Evolutionary conservation across 2,113 vertebrate genomes (phyloP), one percentile per base, ranked within the genome.

Genomic region (Illadopsis cleaveri): DNA sequence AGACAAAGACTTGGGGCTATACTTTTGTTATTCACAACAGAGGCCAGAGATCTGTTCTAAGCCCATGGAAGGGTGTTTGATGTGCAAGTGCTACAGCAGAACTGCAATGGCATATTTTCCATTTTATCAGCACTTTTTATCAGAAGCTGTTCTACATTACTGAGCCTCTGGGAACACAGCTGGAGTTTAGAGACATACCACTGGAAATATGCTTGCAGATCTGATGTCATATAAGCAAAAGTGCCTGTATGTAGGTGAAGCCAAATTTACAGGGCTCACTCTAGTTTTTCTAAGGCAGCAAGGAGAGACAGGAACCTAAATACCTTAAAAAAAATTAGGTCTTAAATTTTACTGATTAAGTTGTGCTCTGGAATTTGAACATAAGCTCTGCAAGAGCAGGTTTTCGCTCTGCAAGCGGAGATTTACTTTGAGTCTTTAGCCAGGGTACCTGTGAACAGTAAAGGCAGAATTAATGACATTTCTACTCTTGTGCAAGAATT

Each of bases 71-170:
- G 24, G 42, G 31, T 38, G 54, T 93, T 93, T 93, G 82, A 90
- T 80, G 75, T 77, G 18, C 19, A 95, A 90, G 48, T 76, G 35
- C 35, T 80, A 80, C 50, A 88, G 48, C 61, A 88, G 18, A 58
- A 76, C 45, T 85, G 65, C 75, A 79, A 24, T 61, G 50, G 75
- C 73, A 65, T 94, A 31, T 90, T 96, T 93, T 94, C 40, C 23
- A 65, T 82, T 86, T 90, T 94, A 92, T 92, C 88, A 92, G 50
- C 75, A 73, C 27, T 73, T 94, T 95, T 88, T 80, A 88, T 90
- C 82, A 93, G 82, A 92, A 83, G 33, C 2, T 45, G 61, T 95
- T 83, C 62, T 76, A 94, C 50, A 66, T 85, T 45, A 69, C 25
- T 62, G 40, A 89, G 51, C 82, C 77, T 60, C 93, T 94, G 92